Conservation (phyloP, 2,113 vertebrate genomes). For the Progne subis region DNA sequence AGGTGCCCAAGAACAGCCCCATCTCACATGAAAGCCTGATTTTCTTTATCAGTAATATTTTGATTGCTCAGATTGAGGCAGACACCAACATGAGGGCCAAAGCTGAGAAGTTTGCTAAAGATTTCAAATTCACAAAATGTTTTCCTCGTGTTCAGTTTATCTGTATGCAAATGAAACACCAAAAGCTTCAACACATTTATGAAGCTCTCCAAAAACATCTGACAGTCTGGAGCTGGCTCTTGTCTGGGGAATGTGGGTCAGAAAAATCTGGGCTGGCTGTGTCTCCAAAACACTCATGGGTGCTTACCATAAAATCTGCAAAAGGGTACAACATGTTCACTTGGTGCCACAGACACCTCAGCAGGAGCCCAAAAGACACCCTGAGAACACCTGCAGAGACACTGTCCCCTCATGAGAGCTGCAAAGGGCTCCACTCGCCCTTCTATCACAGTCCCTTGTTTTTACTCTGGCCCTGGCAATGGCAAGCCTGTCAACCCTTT, state of each 20-base stretch:
- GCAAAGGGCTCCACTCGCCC: neutral
- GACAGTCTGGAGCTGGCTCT: neutral
- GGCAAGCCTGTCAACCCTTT: neutral
- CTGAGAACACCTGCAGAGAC: neutral
- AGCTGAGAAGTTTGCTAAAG: neutral
- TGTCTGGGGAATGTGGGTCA: too few relatives aligned
- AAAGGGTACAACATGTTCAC: rapidly evolving
- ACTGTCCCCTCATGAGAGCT: neutral
- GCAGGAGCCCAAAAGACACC: neutral
- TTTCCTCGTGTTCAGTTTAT: neutral
- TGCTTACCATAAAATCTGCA: neutral
- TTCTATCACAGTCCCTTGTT: rapidly evolving
- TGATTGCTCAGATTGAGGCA: neutral
- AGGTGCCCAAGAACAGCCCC: neutral
- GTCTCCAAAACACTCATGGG: neutral
- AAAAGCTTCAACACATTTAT: neutral
- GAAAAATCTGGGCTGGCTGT: neutral
- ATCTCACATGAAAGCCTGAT: neutral
- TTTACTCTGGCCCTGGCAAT: neutral
- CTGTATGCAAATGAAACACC: neutral
- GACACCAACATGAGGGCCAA: neutral
- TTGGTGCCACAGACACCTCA: rapidly evolving
- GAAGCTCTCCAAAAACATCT: neutral
- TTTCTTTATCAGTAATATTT: neutral
- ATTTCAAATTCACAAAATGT: neutral